Conservation (phyloP, 2,797 vertebrate species). For the Sebastes umbrosus region DNA sequence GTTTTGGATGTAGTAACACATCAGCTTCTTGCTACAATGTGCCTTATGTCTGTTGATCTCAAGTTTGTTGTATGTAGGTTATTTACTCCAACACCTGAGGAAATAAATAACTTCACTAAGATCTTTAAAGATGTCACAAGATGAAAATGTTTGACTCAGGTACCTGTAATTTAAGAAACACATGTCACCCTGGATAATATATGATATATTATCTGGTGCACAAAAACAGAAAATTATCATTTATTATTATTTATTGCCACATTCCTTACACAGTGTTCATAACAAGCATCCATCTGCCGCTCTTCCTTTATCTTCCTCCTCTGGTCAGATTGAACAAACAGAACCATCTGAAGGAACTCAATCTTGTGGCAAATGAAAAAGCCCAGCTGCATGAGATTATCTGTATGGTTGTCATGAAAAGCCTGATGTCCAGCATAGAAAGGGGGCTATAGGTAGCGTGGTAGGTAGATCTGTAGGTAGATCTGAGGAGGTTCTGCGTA, state of each 20-base stretch:
- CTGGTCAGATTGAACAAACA: constrained; percentile 32
- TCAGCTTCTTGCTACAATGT: neutral
- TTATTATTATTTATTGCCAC: constrained; percentile 65
- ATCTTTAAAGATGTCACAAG: neutral
- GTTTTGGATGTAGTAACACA: neutral
- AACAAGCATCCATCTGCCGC: constrained; percentile 29
- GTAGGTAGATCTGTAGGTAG: constrained; percentile 10
- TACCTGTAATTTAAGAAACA: neutral
- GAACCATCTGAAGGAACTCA: constrained; percentile 16
- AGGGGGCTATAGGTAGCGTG: constrained; percentile 7
- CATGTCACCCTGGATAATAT: neutral
- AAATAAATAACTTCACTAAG: neutral
- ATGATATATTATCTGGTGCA: neutral
- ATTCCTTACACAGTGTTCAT: constrained; percentile 49
- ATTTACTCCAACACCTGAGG: neutral
- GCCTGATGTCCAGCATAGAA: constrained; percentile 49
- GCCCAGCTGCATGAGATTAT: constrained; percentile 33
- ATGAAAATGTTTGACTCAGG: neutral
- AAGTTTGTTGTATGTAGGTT: neutral
- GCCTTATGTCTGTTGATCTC: fast-evolving
- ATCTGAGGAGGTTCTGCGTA: constrained; percentile 33
- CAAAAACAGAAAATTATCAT: constrained; percentile 25
- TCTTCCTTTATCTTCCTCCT: constrained; percentile 8
- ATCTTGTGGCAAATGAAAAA: constrained; percentile 37
- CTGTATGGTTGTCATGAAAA: constrained; percentile 46